Percentiles rank a stretch among this genome's conserved stretches.
phyloP scores from a whole-genome alignment of 1,140 invertebrate species.

The Pseudoatta argentina region DNA sequence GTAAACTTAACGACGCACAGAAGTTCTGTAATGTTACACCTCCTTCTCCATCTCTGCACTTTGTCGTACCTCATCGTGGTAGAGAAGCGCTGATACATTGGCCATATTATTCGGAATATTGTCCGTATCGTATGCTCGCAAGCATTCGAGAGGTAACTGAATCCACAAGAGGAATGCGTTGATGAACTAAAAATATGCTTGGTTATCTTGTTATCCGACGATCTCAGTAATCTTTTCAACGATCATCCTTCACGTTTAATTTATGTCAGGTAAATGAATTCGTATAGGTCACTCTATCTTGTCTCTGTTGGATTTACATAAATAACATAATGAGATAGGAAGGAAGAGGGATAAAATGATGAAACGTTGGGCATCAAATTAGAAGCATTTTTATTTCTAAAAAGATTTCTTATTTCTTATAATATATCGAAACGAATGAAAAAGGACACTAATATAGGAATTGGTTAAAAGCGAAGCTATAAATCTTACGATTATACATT shows the following conservation, averaged over 20 bases:
- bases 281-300: neutral
- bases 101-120: conserved; percentile 62
- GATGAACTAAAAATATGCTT: conserved; percentile 59
- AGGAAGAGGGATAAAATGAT: neutral
- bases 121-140: neutral
- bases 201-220: conserved; percentile 21
- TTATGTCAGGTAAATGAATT: conserved; percentile 13
- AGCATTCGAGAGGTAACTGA: conserved; percentile 59
- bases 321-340: neutral
- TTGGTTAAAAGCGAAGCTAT: neutral
- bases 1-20: conserved; percentile 63
- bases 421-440: too few species aligned
- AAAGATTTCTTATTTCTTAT: neutral
- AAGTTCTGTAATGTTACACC: conserved; percentile 75
- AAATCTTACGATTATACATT: neutral
- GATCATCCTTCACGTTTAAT: conserved; percentile 19
- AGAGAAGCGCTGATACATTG: conserved; percentile 41
- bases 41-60: conserved; percentile 36
- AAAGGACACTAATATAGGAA: neutral
- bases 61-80: conserved; percentile 59
- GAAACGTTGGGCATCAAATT: neutral
- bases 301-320: conserved; percentile 5
- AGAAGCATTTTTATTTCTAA: neutral
- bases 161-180: conserved; percentile 62
- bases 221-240: conserved; percentile 40